Percentiles rank a stretch among this genome's conserved stretches.
Conservation (phyloP, 2,113 vertebrate species). For the Ramphastos sulfuratus region DNA sequence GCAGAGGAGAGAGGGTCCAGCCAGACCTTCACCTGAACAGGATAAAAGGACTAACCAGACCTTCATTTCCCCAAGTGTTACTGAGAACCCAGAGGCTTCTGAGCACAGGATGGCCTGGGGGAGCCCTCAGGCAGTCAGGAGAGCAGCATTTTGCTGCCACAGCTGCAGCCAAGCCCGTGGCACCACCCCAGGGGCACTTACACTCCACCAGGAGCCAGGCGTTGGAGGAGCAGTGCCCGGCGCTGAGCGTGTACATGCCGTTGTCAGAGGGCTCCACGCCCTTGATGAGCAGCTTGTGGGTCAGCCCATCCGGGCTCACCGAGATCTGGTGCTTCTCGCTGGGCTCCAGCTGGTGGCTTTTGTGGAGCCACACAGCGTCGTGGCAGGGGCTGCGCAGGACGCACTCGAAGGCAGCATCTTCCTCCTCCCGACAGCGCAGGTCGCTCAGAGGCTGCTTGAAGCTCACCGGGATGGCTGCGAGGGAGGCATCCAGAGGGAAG, state of each 20-base stretch:
- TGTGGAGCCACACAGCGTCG: conserved; percentile 77
- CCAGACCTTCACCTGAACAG: background rate
- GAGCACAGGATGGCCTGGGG: background rate
- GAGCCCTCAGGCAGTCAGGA: background rate
- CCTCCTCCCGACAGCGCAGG: conserved; percentile 69
- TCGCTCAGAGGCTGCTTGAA: conserved; percentile 77
- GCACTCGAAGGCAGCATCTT: conserved; percentile 78
- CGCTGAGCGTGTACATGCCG: conserved; percentile 80
- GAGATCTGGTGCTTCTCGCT: conserved; percentile 76
- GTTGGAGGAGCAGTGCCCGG: conserved; percentile 75
- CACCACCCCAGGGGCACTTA: conserved; percentile 54
- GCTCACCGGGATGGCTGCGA: conserved; percentile 76
- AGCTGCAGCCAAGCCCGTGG: background rate
- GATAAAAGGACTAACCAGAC: background rate
- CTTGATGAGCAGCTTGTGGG: conserved; percentile 80
- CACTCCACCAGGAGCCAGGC: conserved; percentile 86
- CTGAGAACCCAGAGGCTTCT: background rate
- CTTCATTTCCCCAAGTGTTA: background rate
- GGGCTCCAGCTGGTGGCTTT: conserved; percentile 63
- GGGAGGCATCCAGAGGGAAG: background rate
- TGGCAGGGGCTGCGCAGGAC: conserved; percentile 75
- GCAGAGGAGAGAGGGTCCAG: background rate
- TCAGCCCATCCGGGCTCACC: conserved; percentile 78
- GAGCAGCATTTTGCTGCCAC: background rate
- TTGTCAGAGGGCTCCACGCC: conserved; percentile 73